phyloP scores from a whole-genome alignment of 2,113 vertebrate species.

The Panthera leo region DNA sequence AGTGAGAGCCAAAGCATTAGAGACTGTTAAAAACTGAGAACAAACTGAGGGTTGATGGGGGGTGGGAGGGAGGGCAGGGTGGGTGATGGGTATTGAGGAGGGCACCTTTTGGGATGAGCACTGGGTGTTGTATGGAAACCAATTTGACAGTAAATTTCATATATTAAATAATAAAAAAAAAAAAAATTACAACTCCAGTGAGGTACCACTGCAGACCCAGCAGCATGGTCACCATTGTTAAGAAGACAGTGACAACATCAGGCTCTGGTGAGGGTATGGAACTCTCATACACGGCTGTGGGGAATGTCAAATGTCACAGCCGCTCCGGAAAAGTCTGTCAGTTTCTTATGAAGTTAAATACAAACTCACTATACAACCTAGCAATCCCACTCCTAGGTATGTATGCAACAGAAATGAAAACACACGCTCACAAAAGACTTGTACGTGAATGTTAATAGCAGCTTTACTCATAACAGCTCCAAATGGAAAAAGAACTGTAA shows the following conservation, averaged over 20 bases:
- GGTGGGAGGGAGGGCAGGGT: too few species aligned
- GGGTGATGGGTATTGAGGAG: too few species aligned
- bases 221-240: not conserved
- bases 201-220: not conserved
- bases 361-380: not conserved
- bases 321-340: not conserved
- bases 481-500: not conserved
- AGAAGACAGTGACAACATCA: too few species aligned
- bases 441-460: not conserved
- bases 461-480: not conserved
- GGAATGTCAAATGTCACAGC: not conserved
- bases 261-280: too few species aligned
- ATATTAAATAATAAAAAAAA: too few species aligned
- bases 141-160: too few species aligned
- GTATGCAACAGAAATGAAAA: not conserved
- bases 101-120: too few species aligned
- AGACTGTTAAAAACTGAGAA: too few species aligned
- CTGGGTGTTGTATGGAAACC: too few species aligned
- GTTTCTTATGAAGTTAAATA: not conserved
- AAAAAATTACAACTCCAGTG: not conserved
- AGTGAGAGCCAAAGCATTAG: too few species aligned
- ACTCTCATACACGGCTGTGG: rapidly evolving
- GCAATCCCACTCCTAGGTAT: not conserved
- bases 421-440: not conserved
- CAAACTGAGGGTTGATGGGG: too few species aligned